Conservation (phyloP, 2,113 vertebrate species). For the Cheirogaleus medius region DNA sequence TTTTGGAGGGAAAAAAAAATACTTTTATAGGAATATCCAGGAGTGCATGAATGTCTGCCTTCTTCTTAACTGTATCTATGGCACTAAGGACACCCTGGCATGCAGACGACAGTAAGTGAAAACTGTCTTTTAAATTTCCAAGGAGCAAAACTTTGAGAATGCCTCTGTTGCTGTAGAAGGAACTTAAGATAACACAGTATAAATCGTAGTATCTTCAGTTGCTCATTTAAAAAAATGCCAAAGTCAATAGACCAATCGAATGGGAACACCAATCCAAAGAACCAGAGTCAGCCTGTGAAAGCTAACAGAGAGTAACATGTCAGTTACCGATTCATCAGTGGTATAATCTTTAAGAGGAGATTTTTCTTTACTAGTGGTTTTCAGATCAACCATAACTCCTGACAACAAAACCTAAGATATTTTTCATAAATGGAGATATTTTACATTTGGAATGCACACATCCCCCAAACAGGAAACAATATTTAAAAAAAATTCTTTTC, state of each 20-base stretch:
- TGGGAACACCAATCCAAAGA: slow-evolving; percentile 21
- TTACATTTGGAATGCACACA: background rate
- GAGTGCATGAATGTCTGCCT: background rate
- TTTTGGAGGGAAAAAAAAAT: background rate
- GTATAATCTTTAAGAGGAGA: slow-evolving; percentile 85
- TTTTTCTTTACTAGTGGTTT: slow-evolving; percentile 87
- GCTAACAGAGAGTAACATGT: slow-evolving; percentile 19
- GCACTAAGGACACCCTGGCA: background rate
- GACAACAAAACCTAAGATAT: slow-evolving; percentile 87
- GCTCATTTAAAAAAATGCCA: slow-evolving; percentile 55
- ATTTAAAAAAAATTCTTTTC: slow-evolving; percentile 24
- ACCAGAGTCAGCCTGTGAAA: slow-evolving; percentile 56
- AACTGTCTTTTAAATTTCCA: background rate
- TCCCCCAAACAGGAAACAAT: background rate
- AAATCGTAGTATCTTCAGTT: slow-evolving; percentile 44
- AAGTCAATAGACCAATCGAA: background rate
- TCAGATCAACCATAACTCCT: slow-evolving; percentile 87
- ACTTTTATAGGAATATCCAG: background rate
- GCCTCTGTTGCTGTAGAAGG: slow-evolving; percentile 63
- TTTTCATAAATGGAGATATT: slow-evolving; percentile 61
- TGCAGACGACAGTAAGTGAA: background rate
- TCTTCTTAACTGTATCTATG: background rate
- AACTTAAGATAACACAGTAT: slow-evolving; percentile 3
- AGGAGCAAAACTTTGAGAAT: slow-evolving; percentile 14
- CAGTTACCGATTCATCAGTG: slow-evolving; percentile 86